Conservation (phyloP, 2,888 invertebrate species). For the Hydrotaea cyrtoneurina region DNA sequence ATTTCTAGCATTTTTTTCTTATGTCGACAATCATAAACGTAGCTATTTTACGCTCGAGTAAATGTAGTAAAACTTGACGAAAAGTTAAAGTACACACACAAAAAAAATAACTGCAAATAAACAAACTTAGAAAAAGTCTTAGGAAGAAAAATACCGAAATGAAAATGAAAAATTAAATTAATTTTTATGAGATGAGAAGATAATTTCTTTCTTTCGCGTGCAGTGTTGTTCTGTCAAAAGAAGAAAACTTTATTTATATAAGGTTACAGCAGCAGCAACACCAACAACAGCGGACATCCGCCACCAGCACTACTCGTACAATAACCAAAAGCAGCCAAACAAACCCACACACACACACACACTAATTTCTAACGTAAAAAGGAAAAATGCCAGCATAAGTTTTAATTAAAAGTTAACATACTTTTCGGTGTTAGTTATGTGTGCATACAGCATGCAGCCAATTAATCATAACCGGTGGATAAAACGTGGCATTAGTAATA, state of each 20-base stretch:
- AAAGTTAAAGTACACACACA: constrained; percentile 41
- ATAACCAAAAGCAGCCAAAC: constrained; percentile 12
- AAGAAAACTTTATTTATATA: not conserved
- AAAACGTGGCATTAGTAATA: too few species aligned
- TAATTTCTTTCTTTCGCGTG: constrained; percentile 25
- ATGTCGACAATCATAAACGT: constrained; percentile 49
- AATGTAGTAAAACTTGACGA: constrained; percentile 54
- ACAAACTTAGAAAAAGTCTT: constrained; percentile 10
- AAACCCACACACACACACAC: not conserved
- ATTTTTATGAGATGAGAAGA: constrained; percentile 57
- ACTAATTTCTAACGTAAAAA: constrained; percentile 31
- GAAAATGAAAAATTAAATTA: constrained; percentile 53
- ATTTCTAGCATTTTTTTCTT: not conserved
- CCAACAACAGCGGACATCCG: not conserved
- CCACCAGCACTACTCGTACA: not conserved
- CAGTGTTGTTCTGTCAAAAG: constrained; percentile 1
- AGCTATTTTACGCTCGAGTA: constrained; percentile 54
- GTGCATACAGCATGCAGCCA: not conserved
- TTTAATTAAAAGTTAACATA: constrained; percentile 67
- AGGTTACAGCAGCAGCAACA: not conserved
- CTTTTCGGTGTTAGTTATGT: constrained; percentile 47
- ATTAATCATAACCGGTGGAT: not conserved
- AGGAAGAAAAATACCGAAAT: not conserved
- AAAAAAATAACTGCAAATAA: constrained; percentile 44
- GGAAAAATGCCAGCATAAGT: constrained; percentile 54